Conservation (phyloP, 2,888 invertebrate genomes). For the Steinernema hermaphroditum region DNA sequence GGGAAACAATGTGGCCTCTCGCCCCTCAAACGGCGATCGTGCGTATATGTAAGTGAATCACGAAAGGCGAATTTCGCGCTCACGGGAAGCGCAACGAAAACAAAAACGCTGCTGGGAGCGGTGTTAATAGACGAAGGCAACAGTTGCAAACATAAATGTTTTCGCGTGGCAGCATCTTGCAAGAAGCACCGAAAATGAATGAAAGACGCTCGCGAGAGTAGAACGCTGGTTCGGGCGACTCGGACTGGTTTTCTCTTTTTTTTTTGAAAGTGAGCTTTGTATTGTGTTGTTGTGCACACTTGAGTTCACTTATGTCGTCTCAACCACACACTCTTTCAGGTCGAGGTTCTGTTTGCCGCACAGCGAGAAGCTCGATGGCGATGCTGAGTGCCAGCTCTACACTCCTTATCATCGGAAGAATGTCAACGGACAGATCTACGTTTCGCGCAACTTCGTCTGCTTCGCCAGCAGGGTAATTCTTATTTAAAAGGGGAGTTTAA, state of each 20-base stretch:
- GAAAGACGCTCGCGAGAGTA: slow-evolving; percentile 6
- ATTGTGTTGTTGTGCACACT: neutral
- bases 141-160: slow-evolving; percentile 42
- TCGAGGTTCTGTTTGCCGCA: slow-evolving; percentile 76
- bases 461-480: slow-evolving; percentile 84
- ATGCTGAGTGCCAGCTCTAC: slow-evolving; percentile 84
- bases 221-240: slow-evolving; percentile 14
- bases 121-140: slow-evolving; percentile 41
- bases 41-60: neutral
- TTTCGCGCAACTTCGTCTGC: slow-evolving; percentile 92
- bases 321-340: slow-evolving; percentile 55
- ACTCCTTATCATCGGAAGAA: slow-evolving; percentile 91
- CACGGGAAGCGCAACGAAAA: neutral
- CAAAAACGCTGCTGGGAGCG: too few relatives aligned
- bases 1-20: too few relatives aligned
- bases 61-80: neutral
- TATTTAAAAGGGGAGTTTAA: too few relatives aligned
- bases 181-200: slow-evolving; percentile 9
- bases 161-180: slow-evolving; percentile 19
- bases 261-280: neutral
- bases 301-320: slow-evolving; percentile 8
- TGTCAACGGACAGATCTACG: slow-evolving; percentile 83
- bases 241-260: neutral
- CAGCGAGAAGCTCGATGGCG: slow-evolving; percentile 89
- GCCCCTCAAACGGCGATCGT: neutral